Evolutionary conservation across 2,797 vertebrate species (phyloP).

Genomic region (Antrozous pallidus): DNA sequence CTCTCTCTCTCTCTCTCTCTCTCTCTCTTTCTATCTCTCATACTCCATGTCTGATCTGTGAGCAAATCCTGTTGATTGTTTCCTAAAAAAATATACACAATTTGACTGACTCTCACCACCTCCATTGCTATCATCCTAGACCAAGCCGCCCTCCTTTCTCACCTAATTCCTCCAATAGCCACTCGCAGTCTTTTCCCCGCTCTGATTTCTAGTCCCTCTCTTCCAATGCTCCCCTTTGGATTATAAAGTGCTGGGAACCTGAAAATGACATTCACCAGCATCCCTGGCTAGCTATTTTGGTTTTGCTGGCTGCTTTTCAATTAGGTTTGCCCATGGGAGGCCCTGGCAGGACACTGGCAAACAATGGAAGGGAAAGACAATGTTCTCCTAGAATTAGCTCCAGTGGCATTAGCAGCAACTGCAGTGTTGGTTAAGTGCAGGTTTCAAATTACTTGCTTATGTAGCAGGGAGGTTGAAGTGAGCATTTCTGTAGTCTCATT

Average conservation of each 20-base stretch:
- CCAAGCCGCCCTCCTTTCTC: background rate
- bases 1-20: no score
- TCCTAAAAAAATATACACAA: background rate
- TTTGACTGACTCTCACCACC: background rate
- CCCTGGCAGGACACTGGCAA: background rate
- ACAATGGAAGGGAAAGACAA: background rate
- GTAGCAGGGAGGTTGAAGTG: background rate
- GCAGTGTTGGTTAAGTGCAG: background rate
- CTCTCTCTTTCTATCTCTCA: background rate
- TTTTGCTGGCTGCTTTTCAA: background rate
- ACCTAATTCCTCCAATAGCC: background rate
- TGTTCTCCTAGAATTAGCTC: background rate
- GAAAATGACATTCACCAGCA: constrained; percentile 10
- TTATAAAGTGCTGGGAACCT: background rate
- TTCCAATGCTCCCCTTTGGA: background rate
- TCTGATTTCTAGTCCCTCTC: background rate
- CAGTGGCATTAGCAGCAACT: background rate
- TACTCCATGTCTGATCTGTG: background rate
- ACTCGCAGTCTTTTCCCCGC: background rate
- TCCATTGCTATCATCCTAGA: no score
- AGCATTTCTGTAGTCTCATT: background rate
- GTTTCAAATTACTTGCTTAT: background rate
- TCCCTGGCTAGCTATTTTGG: background rate
- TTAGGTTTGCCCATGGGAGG: background rate
- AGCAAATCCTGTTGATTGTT: background rate